phyloP scores from a whole-genome alignment of 1,140 invertebrate species.

The Stegodyphus mimosarum region DNA sequence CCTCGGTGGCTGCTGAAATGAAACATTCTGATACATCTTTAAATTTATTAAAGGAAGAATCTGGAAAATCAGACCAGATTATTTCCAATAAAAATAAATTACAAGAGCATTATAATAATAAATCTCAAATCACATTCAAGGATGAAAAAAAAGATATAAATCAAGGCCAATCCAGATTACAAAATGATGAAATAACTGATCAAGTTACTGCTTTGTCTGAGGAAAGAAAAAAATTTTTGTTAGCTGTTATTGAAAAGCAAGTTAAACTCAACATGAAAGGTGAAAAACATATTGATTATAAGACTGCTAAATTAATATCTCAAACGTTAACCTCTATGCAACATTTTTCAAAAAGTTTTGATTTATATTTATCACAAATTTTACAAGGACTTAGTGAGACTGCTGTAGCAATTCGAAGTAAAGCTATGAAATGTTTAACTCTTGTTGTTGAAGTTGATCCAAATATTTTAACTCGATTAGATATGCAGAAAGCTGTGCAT shows the following conservation, averaged over 20 bases:
- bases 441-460: constrained; percentile 98
- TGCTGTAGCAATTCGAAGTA: constrained; percentile 95
- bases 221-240: constrained; percentile 75
- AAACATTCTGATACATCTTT: constrained; percentile 40
- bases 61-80: neutral
- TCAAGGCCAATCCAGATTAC: constrained; percentile 21
- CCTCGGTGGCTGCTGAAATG: constrained; percentile 76
- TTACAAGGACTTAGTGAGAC: constrained; percentile 88
- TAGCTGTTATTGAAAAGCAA: constrained; percentile 51
- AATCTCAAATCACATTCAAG: constrained; percentile 65
- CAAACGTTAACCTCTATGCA: constrained; percentile 95
- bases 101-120: neutral
- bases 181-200: constrained; percentile 72
- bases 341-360: constrained; percentile 97
- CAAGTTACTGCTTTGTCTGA: constrained; percentile 84
- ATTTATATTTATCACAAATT: constrained; percentile 91
- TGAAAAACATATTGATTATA: constrained; percentile 88
- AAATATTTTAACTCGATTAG: constrained; percentile 84
- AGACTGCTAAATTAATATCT: constrained; percentile 91
- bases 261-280: constrained; percentile 45
- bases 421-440: constrained; percentile 98
- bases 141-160: constrained; percentile 11
- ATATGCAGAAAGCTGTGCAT: constrained; percentile 97
- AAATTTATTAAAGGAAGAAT: constrained; percentile 47
- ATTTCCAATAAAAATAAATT: constrained; percentile 5